Percentiles rank a stretch among this genome's conserved stretches.
Evolutionary conservation across 2,113 vertebrate genomes (phyloP).

Genomic region (Serinus canaria): DNA sequence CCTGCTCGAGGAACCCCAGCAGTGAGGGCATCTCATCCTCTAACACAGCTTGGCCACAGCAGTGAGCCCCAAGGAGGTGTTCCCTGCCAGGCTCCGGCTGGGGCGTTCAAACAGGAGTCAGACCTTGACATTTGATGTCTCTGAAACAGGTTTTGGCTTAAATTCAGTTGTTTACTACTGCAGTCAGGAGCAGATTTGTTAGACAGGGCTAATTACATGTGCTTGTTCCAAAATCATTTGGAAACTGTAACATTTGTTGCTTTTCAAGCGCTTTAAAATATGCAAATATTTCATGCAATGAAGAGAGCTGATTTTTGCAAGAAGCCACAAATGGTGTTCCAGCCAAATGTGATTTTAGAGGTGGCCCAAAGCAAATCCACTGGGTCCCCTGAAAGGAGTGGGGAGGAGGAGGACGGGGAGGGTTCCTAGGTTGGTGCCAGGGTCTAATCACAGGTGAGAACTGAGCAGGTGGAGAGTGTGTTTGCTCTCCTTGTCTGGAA

Average conservation of each 20-base stretch:
- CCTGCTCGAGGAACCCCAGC: rapidly evolving
- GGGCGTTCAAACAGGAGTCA: not conserved
- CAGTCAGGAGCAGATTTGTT: slow-evolving; percentile 56
- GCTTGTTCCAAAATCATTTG: slow-evolving; percentile 59
- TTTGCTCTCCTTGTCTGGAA: not conserved
- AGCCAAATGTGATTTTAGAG: not conserved
- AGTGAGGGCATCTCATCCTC: not conserved
- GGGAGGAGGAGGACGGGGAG: not conserved
- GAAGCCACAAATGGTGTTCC: not conserved
- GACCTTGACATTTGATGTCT: slow-evolving; percentile 46
- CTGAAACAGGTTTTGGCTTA: slow-evolving; percentile 40
- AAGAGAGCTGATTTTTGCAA: slow-evolving; percentile 12
- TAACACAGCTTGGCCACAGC: not conserved
- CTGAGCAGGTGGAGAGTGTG: not conserved
- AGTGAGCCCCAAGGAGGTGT: not conserved
- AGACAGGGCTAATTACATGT: slow-evolving; percentile 53
- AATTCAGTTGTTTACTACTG: slow-evolving; percentile 52
- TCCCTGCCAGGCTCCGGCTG: not conserved
- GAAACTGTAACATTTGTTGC: slow-evolving; percentile 57
- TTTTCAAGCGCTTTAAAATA: slow-evolving; percentile 47
- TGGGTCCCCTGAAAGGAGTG: rapidly evolving
- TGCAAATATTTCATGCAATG: slow-evolving; percentile 48
- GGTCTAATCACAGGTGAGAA: not conserved
- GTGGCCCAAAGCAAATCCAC: not conserved
- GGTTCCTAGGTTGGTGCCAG: rapidly evolving